phyloP scores from a whole-genome alignment of 2,113 vertebrate genomes.

The Mastomys coucha region DNA sequence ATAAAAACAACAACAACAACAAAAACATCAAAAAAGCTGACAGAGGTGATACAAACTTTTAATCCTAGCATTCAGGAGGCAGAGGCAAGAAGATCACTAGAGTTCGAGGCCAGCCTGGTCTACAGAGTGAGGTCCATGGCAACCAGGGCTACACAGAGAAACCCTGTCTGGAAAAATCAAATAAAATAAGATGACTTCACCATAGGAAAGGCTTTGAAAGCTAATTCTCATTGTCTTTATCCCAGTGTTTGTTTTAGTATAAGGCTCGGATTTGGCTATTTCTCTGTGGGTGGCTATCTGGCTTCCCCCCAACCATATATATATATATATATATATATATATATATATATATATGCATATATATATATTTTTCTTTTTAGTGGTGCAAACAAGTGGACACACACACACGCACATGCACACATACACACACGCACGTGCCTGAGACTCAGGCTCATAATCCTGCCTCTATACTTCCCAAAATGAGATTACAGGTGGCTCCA shows the following conservation, averaged over 20 bases:
- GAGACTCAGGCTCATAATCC: not conserved
- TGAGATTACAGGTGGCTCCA: not conserved
- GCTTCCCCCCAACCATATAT: not conserved
- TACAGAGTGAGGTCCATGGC: not conserved
- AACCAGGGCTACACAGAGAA: not conserved
- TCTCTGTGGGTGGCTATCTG: not conserved
- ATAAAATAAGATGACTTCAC: not conserved
- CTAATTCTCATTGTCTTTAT: not conserved
- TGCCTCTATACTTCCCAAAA: not conserved
- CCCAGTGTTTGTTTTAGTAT: conserved; percentile 37
- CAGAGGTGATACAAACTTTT: not conserved
- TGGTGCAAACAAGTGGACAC: not conserved
- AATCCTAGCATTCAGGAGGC: not conserved
- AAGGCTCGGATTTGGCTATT: conserved; percentile 19
- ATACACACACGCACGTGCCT: not conserved
- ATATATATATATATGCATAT: not conserved
- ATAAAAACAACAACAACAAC: not conserved
- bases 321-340: not conserved
- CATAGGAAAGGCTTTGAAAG: conserved; percentile 2
- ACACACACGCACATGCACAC: not conserved
- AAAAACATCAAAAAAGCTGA: not conserved
- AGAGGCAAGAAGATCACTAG: not conserved
- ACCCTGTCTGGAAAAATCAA: not conserved
- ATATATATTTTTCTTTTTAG: not conserved
- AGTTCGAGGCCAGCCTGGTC: not conserved